phyloP scores from a whole-genome alignment of 2,113 vertebrate species.

The Castor canadensis region DNA sequence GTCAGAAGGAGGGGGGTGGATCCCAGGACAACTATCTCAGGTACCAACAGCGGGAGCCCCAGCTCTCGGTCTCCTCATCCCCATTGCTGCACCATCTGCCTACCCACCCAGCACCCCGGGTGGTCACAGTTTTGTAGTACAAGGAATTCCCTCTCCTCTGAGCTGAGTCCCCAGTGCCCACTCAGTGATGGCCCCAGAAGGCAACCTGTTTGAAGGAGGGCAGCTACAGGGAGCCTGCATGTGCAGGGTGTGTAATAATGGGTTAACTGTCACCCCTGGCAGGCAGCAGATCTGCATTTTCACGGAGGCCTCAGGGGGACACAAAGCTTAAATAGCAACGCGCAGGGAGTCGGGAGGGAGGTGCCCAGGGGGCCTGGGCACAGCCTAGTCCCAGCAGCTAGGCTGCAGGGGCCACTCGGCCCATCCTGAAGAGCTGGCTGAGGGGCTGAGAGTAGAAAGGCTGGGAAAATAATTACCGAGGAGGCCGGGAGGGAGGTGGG shows the following conservation, averaged over 20 bases:
- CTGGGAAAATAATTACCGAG: slow-evolving; percentile 78
- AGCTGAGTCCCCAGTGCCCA: background rate
- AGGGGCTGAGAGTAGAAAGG: slow-evolving; percentile 68
- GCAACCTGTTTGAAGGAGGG: background rate
- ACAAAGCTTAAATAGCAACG: slow-evolving; percentile 72
- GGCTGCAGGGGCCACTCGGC: slow-evolving; percentile 43
- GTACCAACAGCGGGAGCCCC: rapidly evolving
- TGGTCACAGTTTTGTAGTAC: background rate
- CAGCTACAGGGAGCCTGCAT: background rate
- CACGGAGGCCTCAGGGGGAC: slow-evolving; percentile 78
- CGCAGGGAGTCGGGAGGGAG: slow-evolving; percentile 25
- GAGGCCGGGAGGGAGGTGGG: slow-evolving; percentile 73
- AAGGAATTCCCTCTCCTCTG: background rate
- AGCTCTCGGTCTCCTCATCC: background rate
- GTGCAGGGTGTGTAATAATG: background rate
- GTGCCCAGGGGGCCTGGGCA: slow-evolving; percentile 18
- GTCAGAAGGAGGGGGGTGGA: no score
- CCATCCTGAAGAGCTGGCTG: slow-evolving; percentile 28
- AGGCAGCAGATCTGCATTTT: slow-evolving; percentile 73
- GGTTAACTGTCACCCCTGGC: slow-evolving; percentile 73
- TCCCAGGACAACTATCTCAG: background rate
- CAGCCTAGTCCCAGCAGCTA: slow-evolving; percentile 48
- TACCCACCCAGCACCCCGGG: background rate
- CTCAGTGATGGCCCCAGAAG: background rate
- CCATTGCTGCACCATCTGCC: rapidly evolving